Conservation (phyloP, 1,140 invertebrate species). For the Aphaenogaster rudis region DNA sequence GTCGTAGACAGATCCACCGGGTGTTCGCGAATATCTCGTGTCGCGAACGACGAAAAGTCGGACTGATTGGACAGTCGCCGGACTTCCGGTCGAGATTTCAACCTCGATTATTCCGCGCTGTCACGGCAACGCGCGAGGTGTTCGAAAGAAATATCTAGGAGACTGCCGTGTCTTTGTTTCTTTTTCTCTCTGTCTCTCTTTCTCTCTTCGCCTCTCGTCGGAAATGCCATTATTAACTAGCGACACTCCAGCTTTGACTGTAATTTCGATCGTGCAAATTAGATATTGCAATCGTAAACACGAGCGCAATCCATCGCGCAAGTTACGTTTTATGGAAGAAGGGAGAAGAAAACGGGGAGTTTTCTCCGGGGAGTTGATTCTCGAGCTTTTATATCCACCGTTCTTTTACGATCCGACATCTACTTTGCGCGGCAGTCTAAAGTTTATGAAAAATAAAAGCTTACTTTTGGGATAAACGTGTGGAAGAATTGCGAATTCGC, state of each 20-base stretch:
- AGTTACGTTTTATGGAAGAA: not conserved
- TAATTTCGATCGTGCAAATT: not conserved
- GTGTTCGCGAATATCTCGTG: slow-evolving; percentile 37
- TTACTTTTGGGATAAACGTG: slow-evolving; percentile 71
- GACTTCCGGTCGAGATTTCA: not conserved
- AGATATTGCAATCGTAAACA: not conserved
- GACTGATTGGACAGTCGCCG: not conserved
- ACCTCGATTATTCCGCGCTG: not conserved
- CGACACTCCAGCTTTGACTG: not conserved
- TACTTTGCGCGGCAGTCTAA: slow-evolving; percentile 65
- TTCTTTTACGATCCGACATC: slow-evolving; percentile 68
- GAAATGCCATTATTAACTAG: not conserved
- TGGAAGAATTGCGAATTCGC: slow-evolving; percentile 63
- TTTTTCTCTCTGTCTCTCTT: not conserved
- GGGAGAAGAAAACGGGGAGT: not conserved
- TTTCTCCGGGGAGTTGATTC: not conserved
- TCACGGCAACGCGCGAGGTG: not conserved
- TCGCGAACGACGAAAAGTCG: not conserved
- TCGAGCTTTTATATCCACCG: slow-evolving; percentile 50
- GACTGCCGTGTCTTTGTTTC: not conserved
- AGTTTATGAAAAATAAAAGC: slow-evolving; percentile 82
- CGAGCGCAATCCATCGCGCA: not conserved
- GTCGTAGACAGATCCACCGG: slow-evolving; percentile 33
- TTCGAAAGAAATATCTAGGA: not conserved
- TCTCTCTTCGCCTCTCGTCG: not conserved